Evolutionary conservation across 2,888 invertebrate species (phyloP).

Genomic region (Synergus itoensis): DNA sequence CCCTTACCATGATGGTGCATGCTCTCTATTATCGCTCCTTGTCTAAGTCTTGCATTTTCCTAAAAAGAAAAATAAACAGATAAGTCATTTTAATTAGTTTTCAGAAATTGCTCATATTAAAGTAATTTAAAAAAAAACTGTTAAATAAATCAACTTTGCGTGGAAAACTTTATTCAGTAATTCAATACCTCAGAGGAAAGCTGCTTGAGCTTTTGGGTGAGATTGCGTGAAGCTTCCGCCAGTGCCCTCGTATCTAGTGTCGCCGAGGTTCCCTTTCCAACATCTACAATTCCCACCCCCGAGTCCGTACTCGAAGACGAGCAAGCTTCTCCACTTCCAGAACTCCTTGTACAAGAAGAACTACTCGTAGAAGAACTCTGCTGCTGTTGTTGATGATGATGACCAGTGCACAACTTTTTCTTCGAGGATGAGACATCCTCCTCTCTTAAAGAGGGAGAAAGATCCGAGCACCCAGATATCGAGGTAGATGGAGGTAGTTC

Average conservation of each 20-base stretch:
- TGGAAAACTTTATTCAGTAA: conserved; percentile 69
- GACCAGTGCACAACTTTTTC: conserved; percentile 68
- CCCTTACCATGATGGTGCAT: conserved; percentile 97
- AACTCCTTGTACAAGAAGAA: conserved; percentile 60
- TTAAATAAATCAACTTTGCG: conserved; percentile 45
- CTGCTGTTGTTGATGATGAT: conserved; percentile 62
- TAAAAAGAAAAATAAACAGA: conserved; percentile 49
- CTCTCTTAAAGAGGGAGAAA: background rate
- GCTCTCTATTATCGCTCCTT: conserved; percentile 92
- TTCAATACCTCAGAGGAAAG: conserved; percentile 87
- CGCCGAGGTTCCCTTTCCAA: conserved; percentile 73
- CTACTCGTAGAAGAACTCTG: conserved; percentile 15
- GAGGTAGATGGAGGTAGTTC: conserved; percentile 46
- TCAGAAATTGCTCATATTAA: background rate
- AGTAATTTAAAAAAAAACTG: too few relatives aligned
- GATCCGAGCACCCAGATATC: conserved; percentile 43
- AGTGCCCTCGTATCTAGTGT: conserved; percentile 86
- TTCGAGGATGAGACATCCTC: conserved; percentile 62
- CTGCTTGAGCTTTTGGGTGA: conserved; percentile 94
- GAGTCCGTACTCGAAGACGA: conserved; percentile 61
- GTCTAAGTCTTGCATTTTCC: conserved; percentile 77
- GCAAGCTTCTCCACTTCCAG: conserved; percentile 70
- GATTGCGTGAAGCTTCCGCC: conserved; percentile 93
- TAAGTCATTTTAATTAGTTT: background rate
- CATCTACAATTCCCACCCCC: conserved; percentile 66